Evolutionary conservation across 1,140 invertebrate genomes (phyloP).

Genomic region (Spodoptera frugiperda): DNA sequence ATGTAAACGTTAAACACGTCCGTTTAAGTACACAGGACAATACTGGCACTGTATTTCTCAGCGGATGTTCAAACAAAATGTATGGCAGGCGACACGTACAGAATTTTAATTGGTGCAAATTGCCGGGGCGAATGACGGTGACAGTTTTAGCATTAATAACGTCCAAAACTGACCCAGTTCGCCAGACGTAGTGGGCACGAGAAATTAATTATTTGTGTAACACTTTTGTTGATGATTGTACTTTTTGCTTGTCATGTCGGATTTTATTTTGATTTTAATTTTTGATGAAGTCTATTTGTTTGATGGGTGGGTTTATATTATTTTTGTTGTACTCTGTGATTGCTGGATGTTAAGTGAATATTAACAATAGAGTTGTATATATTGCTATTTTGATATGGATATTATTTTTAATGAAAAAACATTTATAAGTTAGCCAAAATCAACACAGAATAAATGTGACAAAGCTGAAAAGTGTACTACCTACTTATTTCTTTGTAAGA

Average conservation of each 20-base stretch:
- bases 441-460: too few relatives aligned
- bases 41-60: conserved; percentile 48
- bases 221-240: conserved; percentile 39
- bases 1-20: conserved; percentile 57
- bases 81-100: conserved; percentile 48
- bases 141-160: conserved; percentile 49
- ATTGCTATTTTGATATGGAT: too few relatives aligned
- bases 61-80: conserved; percentile 54
- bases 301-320: not conserved
- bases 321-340: not conserved
- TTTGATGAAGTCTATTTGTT: not conserved
- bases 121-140: conserved; percentile 41
- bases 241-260: not conserved
- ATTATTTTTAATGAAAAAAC: too few relatives aligned
- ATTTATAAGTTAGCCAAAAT: too few relatives aligned
- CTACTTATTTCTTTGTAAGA: too few relatives aligned
- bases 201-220: conserved; percentile 39
- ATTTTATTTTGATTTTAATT: not conserved
- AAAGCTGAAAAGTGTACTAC: too few relatives aligned
- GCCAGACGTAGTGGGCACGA: conserved; percentile 1
- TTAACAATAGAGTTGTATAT: too few relatives aligned
- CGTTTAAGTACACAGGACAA: conserved; percentile 55
- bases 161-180: conserved; percentile 37
- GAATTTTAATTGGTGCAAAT: conserved; percentile 58
- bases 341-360: too few relatives aligned